Evolutionary conservation across 1,140 invertebrate genomes (phyloP).

Genomic region (Drosophila lacteicornis): DNA sequence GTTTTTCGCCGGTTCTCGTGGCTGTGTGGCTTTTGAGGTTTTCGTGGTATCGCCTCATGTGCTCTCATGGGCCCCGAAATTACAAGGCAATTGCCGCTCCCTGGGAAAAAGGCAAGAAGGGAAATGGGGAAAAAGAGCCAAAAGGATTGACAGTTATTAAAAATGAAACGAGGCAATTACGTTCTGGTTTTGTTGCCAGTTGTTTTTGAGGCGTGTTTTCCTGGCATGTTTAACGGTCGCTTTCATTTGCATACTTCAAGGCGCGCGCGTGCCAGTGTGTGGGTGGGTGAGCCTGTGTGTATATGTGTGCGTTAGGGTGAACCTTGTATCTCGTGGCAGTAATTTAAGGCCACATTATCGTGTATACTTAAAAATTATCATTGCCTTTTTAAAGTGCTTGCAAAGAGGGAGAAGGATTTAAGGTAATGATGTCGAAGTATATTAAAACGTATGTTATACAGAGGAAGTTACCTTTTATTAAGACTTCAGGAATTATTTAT

Average conservation of each 20-base stretch:
- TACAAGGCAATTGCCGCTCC: constrained; percentile 75
- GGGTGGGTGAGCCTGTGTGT: neutral
- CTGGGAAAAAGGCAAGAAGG: constrained; percentile 12
- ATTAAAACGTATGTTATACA: neutral
- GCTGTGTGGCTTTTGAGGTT: constrained; percentile 48
- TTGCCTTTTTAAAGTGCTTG: constrained; percentile 4
- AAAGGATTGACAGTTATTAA: constrained; percentile 82
- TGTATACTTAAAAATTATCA: constrained; percentile 11
- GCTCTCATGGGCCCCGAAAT: constrained; percentile 54
- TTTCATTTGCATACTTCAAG: constrained; percentile 61
- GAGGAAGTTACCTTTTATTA: neutral
- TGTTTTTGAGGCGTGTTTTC: constrained; percentile 66
- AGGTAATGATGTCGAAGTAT: neutral
- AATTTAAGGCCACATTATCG: neutral
- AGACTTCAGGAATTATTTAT: neutral
- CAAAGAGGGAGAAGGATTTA: neutral
- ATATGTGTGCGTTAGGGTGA: constrained; percentile 5
- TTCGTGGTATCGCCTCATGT: constrained; percentile 50
- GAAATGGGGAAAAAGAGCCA: constrained; percentile 33
- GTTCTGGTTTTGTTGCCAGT: constrained; percentile 65
- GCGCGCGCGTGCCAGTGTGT: neutral
- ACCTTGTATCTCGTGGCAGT: constrained; percentile 1
- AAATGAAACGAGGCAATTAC: constrained; percentile 82
- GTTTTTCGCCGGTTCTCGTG: constrained; percentile 30
- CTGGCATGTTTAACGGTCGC: constrained; percentile 74